phyloP scores from a whole-genome alignment of 2,113 vertebrate species.

The Ivindomyrus marchei region DNA sequence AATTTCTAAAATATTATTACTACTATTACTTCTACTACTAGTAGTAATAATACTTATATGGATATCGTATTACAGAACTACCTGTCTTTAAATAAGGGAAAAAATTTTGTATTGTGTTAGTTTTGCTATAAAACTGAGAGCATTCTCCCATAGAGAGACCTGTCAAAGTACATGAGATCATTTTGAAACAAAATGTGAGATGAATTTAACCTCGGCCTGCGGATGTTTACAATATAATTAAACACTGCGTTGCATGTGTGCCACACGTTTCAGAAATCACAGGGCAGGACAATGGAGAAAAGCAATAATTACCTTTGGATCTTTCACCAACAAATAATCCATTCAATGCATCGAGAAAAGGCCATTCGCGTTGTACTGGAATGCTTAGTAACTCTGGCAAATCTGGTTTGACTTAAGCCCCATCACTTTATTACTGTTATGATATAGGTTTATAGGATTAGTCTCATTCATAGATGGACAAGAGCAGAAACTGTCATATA shows the following conservation, averaged over 20 bases:
- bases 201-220: constrained; percentile 39
- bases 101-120: neutral
- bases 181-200: constrained; percentile 30
- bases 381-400: neutral
- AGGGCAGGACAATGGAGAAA: constrained; percentile 19
- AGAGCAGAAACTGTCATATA: neutral
- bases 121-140: neutral
- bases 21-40: neutral
- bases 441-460: neutral
- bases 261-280: constrained; percentile 52
- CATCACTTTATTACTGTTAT: neutral
- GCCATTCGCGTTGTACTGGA: neutral
- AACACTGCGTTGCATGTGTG: constrained; percentile 53
- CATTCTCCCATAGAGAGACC: constrained; percentile 17
- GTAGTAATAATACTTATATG: neutral
- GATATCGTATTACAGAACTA: neutral
- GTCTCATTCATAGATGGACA: neutral
- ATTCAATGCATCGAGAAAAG: neutral
- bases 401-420: neutral
- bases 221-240: constrained; percentile 47
- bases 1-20: neutral
- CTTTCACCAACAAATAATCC: neutral
- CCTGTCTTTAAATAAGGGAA: neutral
- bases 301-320: neutral
- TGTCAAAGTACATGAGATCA: constrained; percentile 26